Base-by-base conservation (phyloP, 2,888 invertebrate species). In the Merodon equestris region DNA sequence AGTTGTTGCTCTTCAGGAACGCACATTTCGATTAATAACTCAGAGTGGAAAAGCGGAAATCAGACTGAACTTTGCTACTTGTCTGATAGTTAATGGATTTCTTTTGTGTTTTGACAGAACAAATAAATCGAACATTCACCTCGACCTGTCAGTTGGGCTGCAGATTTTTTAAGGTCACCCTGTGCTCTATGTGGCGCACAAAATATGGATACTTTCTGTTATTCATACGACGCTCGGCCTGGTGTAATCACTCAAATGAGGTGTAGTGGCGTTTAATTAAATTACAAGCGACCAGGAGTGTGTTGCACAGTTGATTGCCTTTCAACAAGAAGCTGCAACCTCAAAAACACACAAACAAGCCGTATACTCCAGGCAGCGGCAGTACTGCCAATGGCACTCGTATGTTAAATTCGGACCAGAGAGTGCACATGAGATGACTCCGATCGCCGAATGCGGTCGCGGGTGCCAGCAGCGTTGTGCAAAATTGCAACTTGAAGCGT, bases 111-210 rank as follows among this genome's bases (percentile, higher is more conserved):
- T 54, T 27, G 27, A 27, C 27, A 27, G 27, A 27, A 27, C 9
- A 34, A 53, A 53, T 15, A 17, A 13, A 34, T 57, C 27, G 73
- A 67, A 60, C 73, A 36, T 68, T 74, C 60, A 74, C 67, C 73
- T 74, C 54, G 17, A 54, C 27, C 12, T 47, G 53, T 38, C 56
- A 48, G 18, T 12, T 47, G 15, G 3, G 47, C 40, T n/a, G 47
- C 17, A 27, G n/a, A n/a, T 18, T 34, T 56, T 66, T 70, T 70
- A 61, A 70, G 70, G 70, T 54, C 60, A 54, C n/a, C 27, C 53
- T 70, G 60, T 13, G 51, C 10, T 51, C 18, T 48, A 9, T 13
- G 42, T n/a, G 34, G 17, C 38, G 38, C 18, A 18, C 19, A 17
- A 19, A 18, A 9, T 27, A 12, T 42, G 12, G 12, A 15, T 10